Evolutionary conservation across 2,888 invertebrate genomes (phyloP).

Genomic region (Andrena praecox): DNA sequence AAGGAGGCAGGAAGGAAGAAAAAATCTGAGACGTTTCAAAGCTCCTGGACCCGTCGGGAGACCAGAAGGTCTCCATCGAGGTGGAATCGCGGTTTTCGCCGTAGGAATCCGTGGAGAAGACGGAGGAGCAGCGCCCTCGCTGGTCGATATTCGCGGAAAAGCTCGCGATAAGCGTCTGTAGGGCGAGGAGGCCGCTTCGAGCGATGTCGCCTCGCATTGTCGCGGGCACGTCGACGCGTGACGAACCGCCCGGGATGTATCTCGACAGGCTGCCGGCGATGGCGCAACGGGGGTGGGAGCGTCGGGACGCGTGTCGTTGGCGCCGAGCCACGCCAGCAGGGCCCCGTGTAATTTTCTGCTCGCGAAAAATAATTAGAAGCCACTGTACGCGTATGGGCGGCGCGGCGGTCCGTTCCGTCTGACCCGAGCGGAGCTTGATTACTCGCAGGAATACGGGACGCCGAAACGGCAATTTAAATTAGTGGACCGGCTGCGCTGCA

Average conservation of each 20-base stretch:
- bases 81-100: conserved; percentile 39
- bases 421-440: conserved; percentile 62
- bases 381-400: conserved; percentile 28
- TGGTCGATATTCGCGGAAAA: conserved; percentile 49
- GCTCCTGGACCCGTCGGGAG: not conserved
- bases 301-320: conserved; percentile 13
- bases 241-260: conserved; percentile 23
- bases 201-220: conserved; percentile 53
- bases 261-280: conserved; percentile 7
- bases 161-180: conserved; percentile 27
- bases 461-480: conserved; percentile 74
- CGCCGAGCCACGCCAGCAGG: not conserved
- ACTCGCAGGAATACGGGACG: conserved; percentile 64
- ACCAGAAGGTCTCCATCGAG: conserved; percentile 39
- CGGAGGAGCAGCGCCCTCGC: not conserved
- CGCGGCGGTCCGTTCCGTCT: conserved; percentile 41
- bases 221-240: conserved; percentile 20
- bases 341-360: conserved; percentile 54
- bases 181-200: conserved; percentile 44
- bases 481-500: conserved; percentile 52
- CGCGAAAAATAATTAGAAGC: conserved; percentile 67
- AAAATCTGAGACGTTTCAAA: not conserved
- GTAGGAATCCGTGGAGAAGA: conserved; percentile 15
- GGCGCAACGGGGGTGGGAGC: not conserved
- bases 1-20: not conserved